Base-by-base conservation (phyloP, 2,888 invertebrate genomes). In the Campopleginae sp. region DNA sequence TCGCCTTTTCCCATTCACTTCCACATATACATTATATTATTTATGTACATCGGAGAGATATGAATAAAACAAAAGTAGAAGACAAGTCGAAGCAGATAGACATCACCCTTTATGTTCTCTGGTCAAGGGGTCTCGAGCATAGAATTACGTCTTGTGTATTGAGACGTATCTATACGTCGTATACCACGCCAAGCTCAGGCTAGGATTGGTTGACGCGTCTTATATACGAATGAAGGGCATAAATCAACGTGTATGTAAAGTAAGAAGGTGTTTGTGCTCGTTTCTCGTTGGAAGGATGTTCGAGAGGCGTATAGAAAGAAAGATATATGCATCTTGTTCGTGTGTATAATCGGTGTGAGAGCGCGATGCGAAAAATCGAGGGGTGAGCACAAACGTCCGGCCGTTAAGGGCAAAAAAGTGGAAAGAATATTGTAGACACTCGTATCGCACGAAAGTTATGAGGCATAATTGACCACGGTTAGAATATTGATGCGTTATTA, bases 401-500 rank as follows among this genome's bases (percentile, higher is more conserved):
- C 27, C 10, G 54, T 19, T 23, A 66, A 48, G 80, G 54, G 80
- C 86, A 87, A 75, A 85, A 87, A 89, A 88, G 89, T 33, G 38
- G 38, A 91, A 90, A 74, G 38, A 54, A 19, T 51, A 74, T 90
- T 91, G 89, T 89, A 74, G 82, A 75, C 42, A 38, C 72, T 66
- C 80, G 66, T 77, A 58, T 51, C n/a, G 63, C 48, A 86, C 88
- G 86, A 82, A 80, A 92, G 89, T 92, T 92, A 92, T 87, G 91
- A 88, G 87, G 86, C 68, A 86, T 92, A 92, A 92, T 92, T 91
- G 88, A 88, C 78, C 77, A 38, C 79, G 70, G 72, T 72, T n/a
- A 14, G 66, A 19, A 33, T 42, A 65, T 48, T 14, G 68, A 58
- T 61, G 68, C 17, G 63, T 54, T 68, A 85, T 65, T 78, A 76